phyloP scores from a whole-genome alignment of 2,113 vertebrate species.

The Apistogramma diplotaenia region DNA sequence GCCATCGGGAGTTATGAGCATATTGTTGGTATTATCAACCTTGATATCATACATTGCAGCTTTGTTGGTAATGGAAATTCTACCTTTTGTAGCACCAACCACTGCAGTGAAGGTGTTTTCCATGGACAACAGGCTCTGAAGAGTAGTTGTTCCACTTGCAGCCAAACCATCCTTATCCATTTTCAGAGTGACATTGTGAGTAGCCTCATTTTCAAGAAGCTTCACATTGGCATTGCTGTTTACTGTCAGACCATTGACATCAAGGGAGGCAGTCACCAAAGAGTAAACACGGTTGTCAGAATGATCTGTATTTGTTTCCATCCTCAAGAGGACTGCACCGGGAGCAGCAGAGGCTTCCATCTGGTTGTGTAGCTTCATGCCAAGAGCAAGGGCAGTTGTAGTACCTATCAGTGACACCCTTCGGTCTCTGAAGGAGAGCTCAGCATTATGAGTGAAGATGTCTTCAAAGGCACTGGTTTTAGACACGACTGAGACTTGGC shows the following conservation, averaged over 20 bases:
- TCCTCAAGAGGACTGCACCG: slow-evolving; percentile 75
- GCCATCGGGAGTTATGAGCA: slow-evolving; percentile 77
- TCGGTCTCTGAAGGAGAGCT: slow-evolving; percentile 76
- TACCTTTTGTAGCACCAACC: slow-evolving; percentile 78
- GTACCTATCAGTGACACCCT: slow-evolving; percentile 81
- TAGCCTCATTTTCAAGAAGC: slow-evolving; percentile 77
- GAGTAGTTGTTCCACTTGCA: slow-evolving; percentile 80
- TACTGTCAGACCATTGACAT: slow-evolving; percentile 76
- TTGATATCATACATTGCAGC: slow-evolving; percentile 79
- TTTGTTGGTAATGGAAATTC: slow-evolving; percentile 77
- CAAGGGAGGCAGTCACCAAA: slow-evolving; percentile 78
- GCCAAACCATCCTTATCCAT: slow-evolving; percentile 80
- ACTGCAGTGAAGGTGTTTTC: slow-evolving; percentile 82
- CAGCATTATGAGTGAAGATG: slow-evolving; percentile 78
- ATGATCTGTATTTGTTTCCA: slow-evolving; percentile 79
- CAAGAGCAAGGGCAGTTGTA: slow-evolving; percentile 73
- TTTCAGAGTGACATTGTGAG: slow-evolving; percentile 81
- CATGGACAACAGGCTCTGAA: slow-evolving; percentile 80
- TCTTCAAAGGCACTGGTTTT: slow-evolving; percentile 81
- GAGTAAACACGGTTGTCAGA: slow-evolving; percentile 74
- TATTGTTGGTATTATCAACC: slow-evolving; percentile 78
- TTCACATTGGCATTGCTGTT: slow-evolving; percentile 75
- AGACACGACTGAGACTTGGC: slow-evolving; percentile 76
- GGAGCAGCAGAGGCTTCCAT: slow-evolving; percentile 78
- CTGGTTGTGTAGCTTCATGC: slow-evolving; percentile 77